Evolutionary conservation across 2,888 invertebrate genomes (phyloP).

Genomic region (Cephalotes varians): DNA sequence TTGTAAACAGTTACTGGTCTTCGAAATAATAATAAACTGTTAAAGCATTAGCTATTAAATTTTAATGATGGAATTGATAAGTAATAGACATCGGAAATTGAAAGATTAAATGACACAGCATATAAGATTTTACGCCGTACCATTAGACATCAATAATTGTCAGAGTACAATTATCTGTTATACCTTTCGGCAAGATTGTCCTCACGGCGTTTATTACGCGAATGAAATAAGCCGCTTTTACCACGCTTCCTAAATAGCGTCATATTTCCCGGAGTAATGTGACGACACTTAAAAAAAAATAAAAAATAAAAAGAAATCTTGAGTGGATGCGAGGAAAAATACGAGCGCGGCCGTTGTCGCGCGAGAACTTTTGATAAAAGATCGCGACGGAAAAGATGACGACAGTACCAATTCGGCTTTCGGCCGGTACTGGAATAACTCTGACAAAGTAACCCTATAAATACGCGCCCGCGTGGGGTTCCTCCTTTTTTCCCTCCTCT

Average conservation of each 20-base stretch:
- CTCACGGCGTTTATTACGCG: slow-evolving; percentile 34
- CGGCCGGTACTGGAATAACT: slow-evolving; percentile 56
- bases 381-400: slow-evolving; percentile 45
- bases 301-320: not conserved
- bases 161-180: slow-evolving; percentile 25
- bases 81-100: not conserved
- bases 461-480: slow-evolving; percentile 50
- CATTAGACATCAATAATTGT: slow-evolving; percentile 37
- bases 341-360: slow-evolving; percentile 18
- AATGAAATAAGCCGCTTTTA: slow-evolving; percentile 42
- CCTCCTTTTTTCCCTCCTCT: slow-evolving; percentile 40
- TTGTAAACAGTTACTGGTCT: not conserved
- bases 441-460: slow-evolving; percentile 59
- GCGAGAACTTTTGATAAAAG: slow-evolving; percentile 49
- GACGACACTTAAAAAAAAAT: slow-evolving; percentile 14
- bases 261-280: slow-evolving; percentile 39
- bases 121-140: slow-evolving; percentile 8
- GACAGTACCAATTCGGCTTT: slow-evolving; percentile 60
- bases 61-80: not conserved
- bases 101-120: not conserved
- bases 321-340: slow-evolving; percentile 48
- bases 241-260: slow-evolving; percentile 37
- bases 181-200: slow-evolving; percentile 17
- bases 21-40: not conserved
- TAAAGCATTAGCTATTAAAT: not conserved